These are phyloP conservation scores for Matsumyia berberina DNA, from an alignment of 2,888 invertebrate species.

Conservation along the genomic window DNA sequence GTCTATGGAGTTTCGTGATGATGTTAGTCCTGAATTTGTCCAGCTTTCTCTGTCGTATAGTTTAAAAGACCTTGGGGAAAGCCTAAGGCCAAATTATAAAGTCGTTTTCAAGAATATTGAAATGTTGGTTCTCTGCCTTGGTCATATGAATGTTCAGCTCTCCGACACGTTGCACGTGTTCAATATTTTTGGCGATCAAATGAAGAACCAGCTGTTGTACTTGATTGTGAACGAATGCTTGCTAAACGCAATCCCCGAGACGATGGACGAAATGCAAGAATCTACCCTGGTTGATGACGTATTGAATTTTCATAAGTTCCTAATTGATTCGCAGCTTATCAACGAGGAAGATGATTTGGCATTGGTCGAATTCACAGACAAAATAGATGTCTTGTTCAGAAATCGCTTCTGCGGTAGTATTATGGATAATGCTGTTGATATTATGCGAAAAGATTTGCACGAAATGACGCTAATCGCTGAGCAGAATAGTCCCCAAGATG, in stretches of 20 bases:
- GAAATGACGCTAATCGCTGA: constrained; percentile 87
- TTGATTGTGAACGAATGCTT: constrained; percentile 90
- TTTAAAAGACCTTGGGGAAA: constrained; percentile 78
- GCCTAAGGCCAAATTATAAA: constrained; percentile 82
- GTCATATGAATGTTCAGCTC: constrained; percentile 81
- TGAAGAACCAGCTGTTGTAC: constrained; percentile 87
- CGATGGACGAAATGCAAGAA: constrained; percentile 88
- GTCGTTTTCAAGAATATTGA: constrained; percentile 81
- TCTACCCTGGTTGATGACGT: constrained; percentile 89
- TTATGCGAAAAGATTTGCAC: constrained; percentile 93
- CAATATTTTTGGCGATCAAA: constrained; percentile 85
- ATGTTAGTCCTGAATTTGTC: constrained; percentile 78
- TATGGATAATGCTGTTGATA: constrained; percentile 87
- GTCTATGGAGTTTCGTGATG: constrained; percentile 80
- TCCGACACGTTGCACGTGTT: constrained; percentile 81
- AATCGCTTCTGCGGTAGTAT: constrained; percentile 91
- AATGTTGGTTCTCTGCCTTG: constrained; percentile 80
- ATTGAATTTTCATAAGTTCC: constrained; percentile 87
- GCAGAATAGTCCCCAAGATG: constrained; percentile 80
- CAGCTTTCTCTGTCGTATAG: constrained; percentile 82
- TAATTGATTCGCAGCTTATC: constrained; percentile 87
- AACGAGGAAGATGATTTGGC: constrained; percentile 85
- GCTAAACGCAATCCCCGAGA: constrained; percentile 90
- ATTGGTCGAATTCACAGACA: constrained; percentile 88
- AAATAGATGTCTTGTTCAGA: constrained; percentile 91